Base-by-base conservation (phyloP, 1,140 invertebrate genomes). In the Caenorhabditis briggsae region DNA sequence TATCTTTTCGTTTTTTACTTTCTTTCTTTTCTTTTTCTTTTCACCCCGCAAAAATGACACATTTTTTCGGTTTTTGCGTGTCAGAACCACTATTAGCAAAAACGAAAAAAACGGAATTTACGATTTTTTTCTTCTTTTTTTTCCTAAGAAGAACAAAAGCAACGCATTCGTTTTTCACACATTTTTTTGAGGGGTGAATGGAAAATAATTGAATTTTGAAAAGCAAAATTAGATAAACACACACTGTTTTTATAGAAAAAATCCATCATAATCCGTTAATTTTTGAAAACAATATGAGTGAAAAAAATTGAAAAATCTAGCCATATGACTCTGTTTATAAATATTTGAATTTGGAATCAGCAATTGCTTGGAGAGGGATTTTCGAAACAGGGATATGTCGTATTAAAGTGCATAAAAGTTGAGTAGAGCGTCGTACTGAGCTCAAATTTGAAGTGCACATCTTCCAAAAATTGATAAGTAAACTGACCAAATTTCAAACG, bases 71-170 rank as follows among this genome's bases (percentile, higher is more conserved):
- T 23, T 25, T 78, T 78, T 50, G n/a, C 43, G 46, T 78, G 43
- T 53, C 70, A 78, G 12, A 78, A 48, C 16, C 70, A 50, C n/a
- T 7, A n/a, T 46, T 78, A 8, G 20, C 12, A 14, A 48, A 20
- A 20, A 11, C 11, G 14, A 5, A 50, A 43, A 25, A n/a, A 46
- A 46, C 14, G 16, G 50, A 61, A 64, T 64, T 83, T 83, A 18
- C 58, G 41, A 58, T 83, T 43, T 59, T 83, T 50, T 20, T 78
- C 20, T 59, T 16, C n/a, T 59, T n/a, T 43, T 70, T 70, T 74
- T 48, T 78, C 8, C n/a, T 23, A 5, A 18, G 23, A 64, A 8
- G 58, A 59, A 33, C 33, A 33, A 33, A 33, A 33, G 33, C 33
- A 33, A 33, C 33, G 33, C 33, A 33, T 33, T 33, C 50, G 11